Evolutionary conservation across 2,113 vertebrate genomes (phyloP), one percentile per base, ranked within the genome.

Genomic region (Ptyas mucosa): DNA sequence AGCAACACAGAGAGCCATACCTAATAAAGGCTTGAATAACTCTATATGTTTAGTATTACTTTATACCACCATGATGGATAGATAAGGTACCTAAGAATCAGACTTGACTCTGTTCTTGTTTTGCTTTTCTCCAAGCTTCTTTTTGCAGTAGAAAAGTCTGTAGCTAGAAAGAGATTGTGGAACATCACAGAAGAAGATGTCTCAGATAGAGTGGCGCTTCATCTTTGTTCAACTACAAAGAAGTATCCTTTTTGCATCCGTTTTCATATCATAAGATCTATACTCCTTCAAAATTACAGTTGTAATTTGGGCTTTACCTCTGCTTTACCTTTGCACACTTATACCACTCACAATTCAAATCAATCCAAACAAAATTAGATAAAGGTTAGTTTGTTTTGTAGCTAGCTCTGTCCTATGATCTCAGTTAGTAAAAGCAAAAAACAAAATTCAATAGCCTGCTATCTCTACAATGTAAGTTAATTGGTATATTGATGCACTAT

Each of bases 151-250:
- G 98, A 99, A 93, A 99, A 98, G 90, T 97, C 98, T 85, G 94
- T 99, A 94, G 98, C 95, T 94, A 98, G 97, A n/a, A 98, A 98
- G 89, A 96, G 96, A 34, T 95, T 99, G 8, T 99, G 99, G 99
- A 97, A 90, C 91, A 95, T 97, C 85, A 85, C 96, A 46, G 98
- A 98, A 0, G 98, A 98, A 8, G 99, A 99, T 1, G 87, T 98
- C 93, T 98, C 98, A 0, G 99, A 99, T 54, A 97, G 98, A 92
- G 98, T 98, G 88, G 96, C 97, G 1, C 98, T 99, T 96, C 98
- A 99, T 5, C 94, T 99, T 95, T 99, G 98, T 95, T 98, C 98
- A 94, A 97, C 98, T 97, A 98, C 99, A 54, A 98, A 98, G 91
- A 99, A 99, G 99, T 99, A 99, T 99, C 98, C 97, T 96, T 53